Evolutionary conservation across 2,888 invertebrate genomes (phyloP).

Genomic region (Trichopoda pennipes): DNA sequence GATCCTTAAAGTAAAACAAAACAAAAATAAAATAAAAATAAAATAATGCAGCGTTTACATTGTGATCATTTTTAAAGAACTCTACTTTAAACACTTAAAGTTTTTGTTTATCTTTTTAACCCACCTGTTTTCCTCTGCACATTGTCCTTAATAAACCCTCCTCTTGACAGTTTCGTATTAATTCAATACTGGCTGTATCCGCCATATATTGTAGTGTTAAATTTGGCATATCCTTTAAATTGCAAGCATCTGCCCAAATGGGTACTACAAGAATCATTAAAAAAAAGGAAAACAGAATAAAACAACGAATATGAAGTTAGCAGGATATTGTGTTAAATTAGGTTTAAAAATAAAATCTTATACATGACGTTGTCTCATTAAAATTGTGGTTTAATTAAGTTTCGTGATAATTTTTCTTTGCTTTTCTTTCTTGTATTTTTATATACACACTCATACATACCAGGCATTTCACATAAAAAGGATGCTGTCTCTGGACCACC

Average conservation of each 20-base stretch:
- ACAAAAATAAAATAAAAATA: no score
- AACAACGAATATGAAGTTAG: constrained; percentile 16
- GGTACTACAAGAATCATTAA: constrained; percentile 83
- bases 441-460: constrained; percentile 82
- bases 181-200: constrained; percentile 88
- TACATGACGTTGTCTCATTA: constrained; percentile 21
- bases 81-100: background rate
- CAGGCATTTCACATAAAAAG: constrained; percentile 90
- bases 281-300: no score
- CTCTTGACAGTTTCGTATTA: constrained; percentile 88
- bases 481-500: constrained; percentile 89
- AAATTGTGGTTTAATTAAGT: constrained; percentile 61
- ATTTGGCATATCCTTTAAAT: constrained; percentile 87
- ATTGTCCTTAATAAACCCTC: constrained; percentile 87
- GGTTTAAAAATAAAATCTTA: constrained; percentile 41
- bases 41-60: background rate
- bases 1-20: constrained; percentile 75
- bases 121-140: constrained; percentile 88
- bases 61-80: no score
- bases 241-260: constrained; percentile 89
- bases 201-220: constrained; percentile 88
- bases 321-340: constrained; percentile 48
- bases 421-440: background rate
- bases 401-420: constrained; percentile 9
- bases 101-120: constrained; percentile 29